Evolutionary conservation across 2,113 vertebrate genomes (phyloP).

Genomic region (Phaethornis superciliosus): DNA sequence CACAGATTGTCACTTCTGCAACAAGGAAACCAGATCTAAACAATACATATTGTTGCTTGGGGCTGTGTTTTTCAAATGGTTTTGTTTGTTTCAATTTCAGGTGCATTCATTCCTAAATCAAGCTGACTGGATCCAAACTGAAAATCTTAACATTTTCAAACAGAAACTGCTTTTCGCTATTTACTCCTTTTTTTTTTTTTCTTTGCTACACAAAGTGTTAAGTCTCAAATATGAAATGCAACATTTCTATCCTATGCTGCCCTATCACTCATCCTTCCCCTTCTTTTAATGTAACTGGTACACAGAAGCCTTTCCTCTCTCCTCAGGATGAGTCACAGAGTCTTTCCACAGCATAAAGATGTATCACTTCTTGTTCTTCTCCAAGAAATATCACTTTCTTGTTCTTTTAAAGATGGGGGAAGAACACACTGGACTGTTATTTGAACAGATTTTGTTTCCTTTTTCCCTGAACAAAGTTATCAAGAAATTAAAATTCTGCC

Average conservation of each 20-base stretch:
- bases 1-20: background rate
- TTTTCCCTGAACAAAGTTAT: background rate
- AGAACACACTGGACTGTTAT: background rate
- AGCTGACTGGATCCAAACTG: background rate
- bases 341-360: background rate
- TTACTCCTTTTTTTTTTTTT: background rate
- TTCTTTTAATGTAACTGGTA: background rate
- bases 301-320: background rate
- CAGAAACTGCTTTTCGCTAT: background rate
- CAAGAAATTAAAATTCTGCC: background rate
- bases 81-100: background rate
- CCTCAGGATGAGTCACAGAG: slow-evolving; percentile 12
- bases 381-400: slow-evolving; percentile 1
- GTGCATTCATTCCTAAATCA: background rate
- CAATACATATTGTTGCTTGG: background rate
- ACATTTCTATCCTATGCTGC: background rate
- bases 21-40: background rate
- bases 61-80: background rate
- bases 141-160: background rate
- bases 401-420: background rate
- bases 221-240: background rate
- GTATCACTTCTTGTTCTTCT: background rate
- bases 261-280: background rate
- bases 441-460: background rate
- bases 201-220: background rate